phyloP scores from a whole-genome alignment of 2,797 vertebrate genomes.

The Sitta carolinensis region DNA sequence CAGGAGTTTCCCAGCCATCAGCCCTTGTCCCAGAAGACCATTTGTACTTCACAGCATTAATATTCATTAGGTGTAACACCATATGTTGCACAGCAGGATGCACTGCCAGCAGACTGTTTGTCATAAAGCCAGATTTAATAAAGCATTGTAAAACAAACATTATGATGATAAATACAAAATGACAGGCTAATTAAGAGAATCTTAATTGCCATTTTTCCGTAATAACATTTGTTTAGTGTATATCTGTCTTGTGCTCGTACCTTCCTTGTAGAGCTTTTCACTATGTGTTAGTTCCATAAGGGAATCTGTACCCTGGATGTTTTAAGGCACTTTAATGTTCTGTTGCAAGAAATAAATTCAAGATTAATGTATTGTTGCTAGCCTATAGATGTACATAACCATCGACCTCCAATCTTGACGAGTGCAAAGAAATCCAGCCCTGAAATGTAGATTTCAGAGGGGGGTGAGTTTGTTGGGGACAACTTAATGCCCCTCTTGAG shows the following conservation, averaged over 20 bases:
- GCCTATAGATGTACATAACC: neutral
- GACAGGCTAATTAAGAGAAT: conserved; percentile 81
- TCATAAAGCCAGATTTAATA: conserved; percentile 87
- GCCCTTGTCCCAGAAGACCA: conserved; percentile 71
- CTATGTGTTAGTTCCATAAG: neutral
- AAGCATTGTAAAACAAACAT: conserved; percentile 93
- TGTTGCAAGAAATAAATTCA: conserved; percentile 39
- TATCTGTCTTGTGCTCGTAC: conserved; percentile 65
- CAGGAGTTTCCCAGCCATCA: conserved; percentile 74
- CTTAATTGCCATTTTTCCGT: conserved; percentile 78
- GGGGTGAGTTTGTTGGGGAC: neutral
- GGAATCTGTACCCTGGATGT: neutral
- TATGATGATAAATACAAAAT: conserved; percentile 88
- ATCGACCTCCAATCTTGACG: neutral
- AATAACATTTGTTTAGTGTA: conserved; percentile 73
- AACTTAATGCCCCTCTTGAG: neutral
- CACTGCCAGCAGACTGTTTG: conserved; percentile 82
- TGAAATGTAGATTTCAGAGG: neutral
- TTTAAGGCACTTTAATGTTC: conserved; percentile 21
- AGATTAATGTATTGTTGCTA: conserved; percentile 38
- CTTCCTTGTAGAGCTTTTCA: conserved; percentile 46
- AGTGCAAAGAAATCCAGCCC: neutral
- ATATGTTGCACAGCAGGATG: conserved; percentile 84
- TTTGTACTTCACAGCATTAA: conserved; percentile 77
- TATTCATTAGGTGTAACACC: conserved; percentile 84